phyloP scores from a whole-genome alignment of 2,113 vertebrate genomes.

The Camarhynchus parvulus region DNA sequence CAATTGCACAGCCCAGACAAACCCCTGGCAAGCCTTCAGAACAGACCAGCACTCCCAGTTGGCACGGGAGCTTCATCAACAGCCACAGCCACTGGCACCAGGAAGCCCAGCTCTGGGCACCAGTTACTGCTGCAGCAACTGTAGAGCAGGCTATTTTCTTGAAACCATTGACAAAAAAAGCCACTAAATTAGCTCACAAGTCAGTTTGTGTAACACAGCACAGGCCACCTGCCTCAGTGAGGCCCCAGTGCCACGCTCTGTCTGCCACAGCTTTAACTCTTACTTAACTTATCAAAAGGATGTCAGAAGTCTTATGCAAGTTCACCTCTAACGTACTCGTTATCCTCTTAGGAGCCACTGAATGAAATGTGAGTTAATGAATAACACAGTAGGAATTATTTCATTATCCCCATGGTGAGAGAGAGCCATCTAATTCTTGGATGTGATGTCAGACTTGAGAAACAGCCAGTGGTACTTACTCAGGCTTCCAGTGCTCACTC shows the following conservation, averaged over 20 bases:
- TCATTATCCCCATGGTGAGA: slow-evolving; percentile 48
- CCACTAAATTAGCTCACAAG: not conserved
- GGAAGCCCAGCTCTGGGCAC: not conserved
- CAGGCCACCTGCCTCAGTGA: not conserved
- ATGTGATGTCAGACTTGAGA: slow-evolving; percentile 51
- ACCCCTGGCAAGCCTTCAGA: not conserved
- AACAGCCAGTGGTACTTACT: slow-evolving; percentile 25
- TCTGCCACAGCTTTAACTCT: not conserved
- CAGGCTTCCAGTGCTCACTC: slow-evolving; percentile 6
- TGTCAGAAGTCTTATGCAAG: slow-evolving; percentile 35
- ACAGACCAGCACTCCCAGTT: not conserved
- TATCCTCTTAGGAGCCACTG: slow-evolving; percentile 27
- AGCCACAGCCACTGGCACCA: not conserved
- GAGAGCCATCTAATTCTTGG: slow-evolving; percentile 49
- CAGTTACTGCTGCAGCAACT: not conserved
- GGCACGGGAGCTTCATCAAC: not conserved
- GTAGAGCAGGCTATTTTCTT: not conserved
- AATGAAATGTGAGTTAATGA: slow-evolving; percentile 66
- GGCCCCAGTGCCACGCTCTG: not conserved
- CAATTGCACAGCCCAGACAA: not conserved
- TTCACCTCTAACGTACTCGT: not conserved
- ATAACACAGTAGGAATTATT: slow-evolving; percentile 50
- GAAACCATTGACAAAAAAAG: not conserved
- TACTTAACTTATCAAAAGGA: slow-evolving; percentile 23
- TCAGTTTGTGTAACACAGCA: not conserved